phyloP scores from a whole-genome alignment of 1,140 invertebrate genomes.

The Thaumatotibia leucotreta region DNA sequence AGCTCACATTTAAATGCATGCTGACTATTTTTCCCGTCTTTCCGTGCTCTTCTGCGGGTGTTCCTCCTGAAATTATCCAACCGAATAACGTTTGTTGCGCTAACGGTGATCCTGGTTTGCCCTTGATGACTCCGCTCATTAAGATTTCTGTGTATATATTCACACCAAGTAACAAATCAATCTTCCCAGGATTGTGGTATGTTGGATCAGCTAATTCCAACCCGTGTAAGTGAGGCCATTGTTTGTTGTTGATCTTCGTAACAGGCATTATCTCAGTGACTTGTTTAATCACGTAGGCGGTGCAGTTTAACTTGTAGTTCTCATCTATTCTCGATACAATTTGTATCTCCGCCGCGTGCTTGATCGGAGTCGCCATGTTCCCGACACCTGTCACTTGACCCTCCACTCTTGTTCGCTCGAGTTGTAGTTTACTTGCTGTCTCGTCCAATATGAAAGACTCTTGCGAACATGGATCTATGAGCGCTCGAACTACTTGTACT shows the following conservation, averaged over 20 bases:
- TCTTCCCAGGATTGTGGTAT: neutral
- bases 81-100: neutral
- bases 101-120: neutral
- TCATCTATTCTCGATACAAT: neutral
- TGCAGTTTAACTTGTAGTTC: neutral
- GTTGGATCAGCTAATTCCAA: neutral
- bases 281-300: neutral
- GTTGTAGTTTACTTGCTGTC: neutral
- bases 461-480: neutral
- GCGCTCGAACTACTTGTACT: neutral
- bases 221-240: neutral
- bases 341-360: neutral
- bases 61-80: neutral
- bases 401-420: neutral
- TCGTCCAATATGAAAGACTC: neutral
- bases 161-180: neutral
- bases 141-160: neutral
- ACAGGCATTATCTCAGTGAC: neutral
- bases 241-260: neutral
- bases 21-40: neutral
- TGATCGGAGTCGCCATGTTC: neutral
- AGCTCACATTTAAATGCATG: neutral
- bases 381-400: neutral
- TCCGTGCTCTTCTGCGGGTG: neutral
- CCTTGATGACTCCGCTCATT: neutral